Conservation (phyloP, 2,888 invertebrate genomes). For the Abrostola tripartita region DNA sequence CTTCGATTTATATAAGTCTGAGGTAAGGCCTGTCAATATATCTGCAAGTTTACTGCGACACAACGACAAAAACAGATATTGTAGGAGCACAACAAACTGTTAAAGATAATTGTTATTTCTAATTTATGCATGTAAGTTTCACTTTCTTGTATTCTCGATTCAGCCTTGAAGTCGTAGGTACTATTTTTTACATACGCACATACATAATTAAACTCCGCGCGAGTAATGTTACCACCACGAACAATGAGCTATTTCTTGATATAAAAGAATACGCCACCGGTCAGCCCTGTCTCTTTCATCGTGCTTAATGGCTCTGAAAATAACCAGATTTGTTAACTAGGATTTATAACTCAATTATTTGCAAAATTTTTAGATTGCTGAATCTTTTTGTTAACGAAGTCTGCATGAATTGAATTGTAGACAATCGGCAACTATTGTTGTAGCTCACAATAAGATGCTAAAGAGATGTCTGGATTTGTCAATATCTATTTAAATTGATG, state of each 20-base stretch:
- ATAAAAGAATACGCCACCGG: slow-evolving; percentile 51
- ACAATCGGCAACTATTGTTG: slow-evolving; percentile 33
- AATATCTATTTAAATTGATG: slow-evolving; percentile 5
- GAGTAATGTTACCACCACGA: slow-evolving; percentile 33
- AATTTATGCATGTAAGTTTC: slow-evolving; percentile 27
- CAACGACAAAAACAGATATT: no score
- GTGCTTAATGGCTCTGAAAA: slow-evolving; percentile 62
- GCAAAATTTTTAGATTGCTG: slow-evolving; percentile 47
- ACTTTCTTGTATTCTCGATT: slow-evolving; percentile 43
- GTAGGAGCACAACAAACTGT: background rate
- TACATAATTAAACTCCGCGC: background rate
- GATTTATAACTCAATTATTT: slow-evolving; percentile 60
- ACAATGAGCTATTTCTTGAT: slow-evolving; percentile 56
- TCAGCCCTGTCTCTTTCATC: slow-evolving; percentile 51
- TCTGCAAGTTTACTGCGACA: no score
- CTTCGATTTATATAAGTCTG: no score
- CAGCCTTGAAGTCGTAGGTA: slow-evolving; percentile 41
- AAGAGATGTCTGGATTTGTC: slow-evolving; percentile 16
- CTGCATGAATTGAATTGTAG: slow-evolving; percentile 22
- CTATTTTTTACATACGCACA: slow-evolving; percentile 24
- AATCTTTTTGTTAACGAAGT: slow-evolving; percentile 33
- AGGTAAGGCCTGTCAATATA: no score
- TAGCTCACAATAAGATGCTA: slow-evolving; percentile 11
- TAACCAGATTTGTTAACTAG: slow-evolving; percentile 51
- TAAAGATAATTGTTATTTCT: slow-evolving; percentile 17